Base-by-base conservation (phyloP, 1,140 invertebrate genomes). In the Cardiocondyla obscurior region DNA sequence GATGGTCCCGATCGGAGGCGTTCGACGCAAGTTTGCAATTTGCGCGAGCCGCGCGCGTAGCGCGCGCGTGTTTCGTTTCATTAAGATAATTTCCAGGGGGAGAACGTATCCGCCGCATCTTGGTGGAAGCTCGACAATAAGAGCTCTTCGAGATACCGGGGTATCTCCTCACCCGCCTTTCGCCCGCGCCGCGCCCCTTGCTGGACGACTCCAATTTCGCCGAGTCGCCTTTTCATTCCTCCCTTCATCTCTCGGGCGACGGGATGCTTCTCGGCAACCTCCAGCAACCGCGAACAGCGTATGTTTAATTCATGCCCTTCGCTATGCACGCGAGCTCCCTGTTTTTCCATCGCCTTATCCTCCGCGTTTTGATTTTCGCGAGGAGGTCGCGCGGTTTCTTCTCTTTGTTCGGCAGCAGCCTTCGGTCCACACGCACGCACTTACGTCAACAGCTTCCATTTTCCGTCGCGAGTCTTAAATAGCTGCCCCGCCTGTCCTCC, bases 301-400 rank as follows among this genome's bases (percentile, higher is more conserved):
- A 79, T 79, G 74, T 67, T 79, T 79, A 79, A 79, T 79, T 79
- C 74, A 79, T 79, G 62, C n/a, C 46, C 33, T 44, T 44, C 33
- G 60, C 64, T 77, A 77, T 77, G 60, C 62, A 79, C 62, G 46
- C 62, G 74, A 79, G 60, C 62, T 67, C 60, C 74, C 44, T 28
- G 46, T 53, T 67, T 79, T 79, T 53, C 74, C 46, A 19, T 30
- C 74, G 49, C 36, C 74, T 55, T 79, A 46, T 55, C 62, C 62
- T 42, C 53, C 60, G 60, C 53, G 62, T 55, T 67, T 79, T 79
- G 74, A 79, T 79, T 69, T 69, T 36, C 46, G n/a, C n/a, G n/a
- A n/a, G n/a, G n/a, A n/a, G n/a, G n/a, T n/a, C n/a, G n/a, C n/a
- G n/a, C n/a, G n/a, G n/a, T n/a, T 22, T 10, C 53, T 28, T 25